A percentile compares a stretch with the other conserved stretches of the same genome.
phyloP scores from a whole-genome alignment of 2,113 vertebrate genomes.

The Dipodomys merriami region DNA sequence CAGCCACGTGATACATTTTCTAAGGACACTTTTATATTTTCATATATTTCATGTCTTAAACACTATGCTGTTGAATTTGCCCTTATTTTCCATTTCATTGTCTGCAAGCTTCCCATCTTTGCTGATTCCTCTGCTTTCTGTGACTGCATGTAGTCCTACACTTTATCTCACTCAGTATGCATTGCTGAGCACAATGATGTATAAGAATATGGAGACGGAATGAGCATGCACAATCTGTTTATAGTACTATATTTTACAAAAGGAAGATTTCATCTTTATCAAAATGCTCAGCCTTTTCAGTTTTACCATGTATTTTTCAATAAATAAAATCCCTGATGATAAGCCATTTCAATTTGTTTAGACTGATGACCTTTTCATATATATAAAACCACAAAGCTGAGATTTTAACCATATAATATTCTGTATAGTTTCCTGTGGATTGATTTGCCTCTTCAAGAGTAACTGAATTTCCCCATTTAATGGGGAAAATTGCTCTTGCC shows the following conservation, averaged over 20 bases:
- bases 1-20: neutral
- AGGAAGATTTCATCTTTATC: slow-evolving; percentile 16
- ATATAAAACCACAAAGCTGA: slow-evolving; percentile 1
- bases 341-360: slow-evolving; percentile 33
- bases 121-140: neutral
- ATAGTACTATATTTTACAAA: slow-evolving; percentile 21
- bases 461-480: slow-evolving; percentile 49
- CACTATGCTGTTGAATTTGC: neutral
- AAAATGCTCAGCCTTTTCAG: slow-evolving; percentile 15
- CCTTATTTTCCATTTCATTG: neutral
- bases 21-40: neutral
- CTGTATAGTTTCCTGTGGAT: neutral
- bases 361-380: neutral
- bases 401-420: slow-evolving; percentile 16
- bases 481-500: slow-evolving; percentile 18
- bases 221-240: neutral
- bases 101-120: neutral
- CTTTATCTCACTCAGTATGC: neutral
- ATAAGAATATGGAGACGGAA: neutral
- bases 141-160: neutral
- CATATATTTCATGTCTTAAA: neutral
- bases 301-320: slow-evolving; percentile 45
- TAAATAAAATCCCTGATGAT: slow-evolving; percentile 15
- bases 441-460: neutral
- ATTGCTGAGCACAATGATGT: neutral